These are phyloP conservation scores for Platanista minor DNA, from an alignment of 2,113 vertebrate species.

Conservation along the genomic window DNA sequence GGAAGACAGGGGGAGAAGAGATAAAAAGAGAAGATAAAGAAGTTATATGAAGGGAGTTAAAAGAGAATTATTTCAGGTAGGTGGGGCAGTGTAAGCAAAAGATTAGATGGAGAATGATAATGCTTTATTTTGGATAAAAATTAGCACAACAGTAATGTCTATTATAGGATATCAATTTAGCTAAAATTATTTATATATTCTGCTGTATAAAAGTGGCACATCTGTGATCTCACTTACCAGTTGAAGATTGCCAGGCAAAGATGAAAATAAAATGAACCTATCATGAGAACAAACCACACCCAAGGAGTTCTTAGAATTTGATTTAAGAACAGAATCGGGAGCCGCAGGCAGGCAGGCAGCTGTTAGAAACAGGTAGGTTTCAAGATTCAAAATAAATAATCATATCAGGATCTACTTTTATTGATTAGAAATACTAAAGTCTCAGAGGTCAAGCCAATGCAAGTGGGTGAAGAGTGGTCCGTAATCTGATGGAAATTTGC, in stretches of 20 bases:
- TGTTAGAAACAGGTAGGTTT: not conserved
- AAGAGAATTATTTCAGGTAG: not conserved
- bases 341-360: not conserved
- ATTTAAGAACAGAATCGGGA: not conserved
- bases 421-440: not conserved
- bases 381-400: not conserved
- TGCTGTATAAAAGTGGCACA: not conserved
- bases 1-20: not conserved
- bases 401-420: not conserved
- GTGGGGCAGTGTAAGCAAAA: not conserved
- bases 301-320: not conserved
- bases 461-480: not conserved
- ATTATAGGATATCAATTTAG: not conserved
- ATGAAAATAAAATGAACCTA: not conserved
- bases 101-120: not conserved
- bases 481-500: not conserved
- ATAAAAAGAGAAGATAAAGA: not conserved
- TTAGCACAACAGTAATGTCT: not conserved
- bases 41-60: not conserved
- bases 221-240: not conserved
- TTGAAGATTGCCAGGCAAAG: not conserved
- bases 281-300: not conserved
- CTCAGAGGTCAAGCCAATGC: not conserved
- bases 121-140: not conserved
- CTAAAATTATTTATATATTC: not conserved